These are phyloP conservation scores for Loxodonta africana DNA, from an alignment of 2,113 vertebrate species.

Conservation along the genomic window DNA sequence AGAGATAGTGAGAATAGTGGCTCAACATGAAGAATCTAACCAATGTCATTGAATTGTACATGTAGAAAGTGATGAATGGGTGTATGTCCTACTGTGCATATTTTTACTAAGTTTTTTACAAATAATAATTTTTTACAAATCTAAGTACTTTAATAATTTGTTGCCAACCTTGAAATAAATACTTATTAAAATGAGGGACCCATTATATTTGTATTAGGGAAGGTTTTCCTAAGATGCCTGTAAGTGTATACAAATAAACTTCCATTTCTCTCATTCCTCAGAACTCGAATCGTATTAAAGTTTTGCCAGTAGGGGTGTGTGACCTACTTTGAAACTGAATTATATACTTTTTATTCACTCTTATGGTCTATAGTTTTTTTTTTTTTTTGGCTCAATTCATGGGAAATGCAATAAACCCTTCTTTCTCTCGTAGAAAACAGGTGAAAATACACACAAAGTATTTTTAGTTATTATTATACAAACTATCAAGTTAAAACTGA, in stretches of 20 bases:
- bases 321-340: constrained; percentile 80
- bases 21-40: neutral
- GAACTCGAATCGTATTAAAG: constrained; percentile 48
- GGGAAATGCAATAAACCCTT: constrained; percentile 71
- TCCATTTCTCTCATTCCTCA: constrained; percentile 10
- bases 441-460: constrained; percentile 72
- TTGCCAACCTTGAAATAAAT: neutral
- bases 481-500: constrained; percentile 64
- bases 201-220: neutral
- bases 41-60: neutral
- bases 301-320: constrained; percentile 63
- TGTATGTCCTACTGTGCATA: neutral
- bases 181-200: neutral
- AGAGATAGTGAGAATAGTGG: neutral
- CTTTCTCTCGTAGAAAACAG: constrained; percentile 42
- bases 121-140: neutral
- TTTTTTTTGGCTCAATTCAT: constrained; percentile 58
- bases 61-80: neutral
- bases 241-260: constrained; percentile 29
- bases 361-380: constrained; percentile 47
- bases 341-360: constrained; percentile 68
- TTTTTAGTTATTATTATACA: constrained; percentile 56
- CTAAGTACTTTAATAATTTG: neutral
- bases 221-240: neutral
- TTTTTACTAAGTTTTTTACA: neutral